phyloP scores from a whole-genome alignment of 2,797 vertebrate species.

The Lepus oiostolus region DNA sequence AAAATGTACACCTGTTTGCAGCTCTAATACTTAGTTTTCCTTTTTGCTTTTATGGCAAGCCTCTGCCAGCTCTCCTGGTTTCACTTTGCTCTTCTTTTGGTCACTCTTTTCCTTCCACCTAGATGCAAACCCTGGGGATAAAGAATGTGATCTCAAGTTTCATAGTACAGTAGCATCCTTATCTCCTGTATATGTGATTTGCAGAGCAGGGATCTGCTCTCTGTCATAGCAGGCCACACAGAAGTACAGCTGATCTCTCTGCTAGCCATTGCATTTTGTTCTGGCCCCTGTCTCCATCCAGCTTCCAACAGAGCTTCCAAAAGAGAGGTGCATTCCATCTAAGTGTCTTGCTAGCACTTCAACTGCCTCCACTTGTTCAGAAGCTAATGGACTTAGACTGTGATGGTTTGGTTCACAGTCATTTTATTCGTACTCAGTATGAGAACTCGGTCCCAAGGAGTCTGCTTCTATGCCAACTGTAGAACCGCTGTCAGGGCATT shows the following conservation, averaged over 20 bases:
- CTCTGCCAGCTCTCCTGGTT: not conserved
- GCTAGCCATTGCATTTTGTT: not conserved
- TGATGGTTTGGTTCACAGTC: not conserved
- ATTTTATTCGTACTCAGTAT: not conserved
- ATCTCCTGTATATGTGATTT: not conserved
- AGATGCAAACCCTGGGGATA: not conserved
- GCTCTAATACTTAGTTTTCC: not conserved
- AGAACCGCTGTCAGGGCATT: not conserved
- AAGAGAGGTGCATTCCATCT: not conserved
- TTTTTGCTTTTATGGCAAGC: not conserved
- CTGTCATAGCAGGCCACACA: not conserved
- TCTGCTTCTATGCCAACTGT: not conserved
- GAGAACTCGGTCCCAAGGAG: not conserved
- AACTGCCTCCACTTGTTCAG: not conserved
- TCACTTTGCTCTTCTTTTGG: not conserved
- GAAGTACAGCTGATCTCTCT: not conserved
- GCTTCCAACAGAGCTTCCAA: not conserved
- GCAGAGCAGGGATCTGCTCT: not conserved
- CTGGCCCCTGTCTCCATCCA: not conserved
- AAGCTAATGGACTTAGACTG: not conserved
- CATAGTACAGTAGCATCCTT: not conserved
- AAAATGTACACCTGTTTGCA: not conserved
- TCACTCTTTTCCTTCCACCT: conserved; percentile 6
- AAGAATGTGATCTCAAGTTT: conserved; percentile 14
- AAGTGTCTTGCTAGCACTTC: not conserved